Evolutionary conservation across 2,888 invertebrate genomes (phyloP).

Genomic region (Scaptomyza polygonia): DNA sequence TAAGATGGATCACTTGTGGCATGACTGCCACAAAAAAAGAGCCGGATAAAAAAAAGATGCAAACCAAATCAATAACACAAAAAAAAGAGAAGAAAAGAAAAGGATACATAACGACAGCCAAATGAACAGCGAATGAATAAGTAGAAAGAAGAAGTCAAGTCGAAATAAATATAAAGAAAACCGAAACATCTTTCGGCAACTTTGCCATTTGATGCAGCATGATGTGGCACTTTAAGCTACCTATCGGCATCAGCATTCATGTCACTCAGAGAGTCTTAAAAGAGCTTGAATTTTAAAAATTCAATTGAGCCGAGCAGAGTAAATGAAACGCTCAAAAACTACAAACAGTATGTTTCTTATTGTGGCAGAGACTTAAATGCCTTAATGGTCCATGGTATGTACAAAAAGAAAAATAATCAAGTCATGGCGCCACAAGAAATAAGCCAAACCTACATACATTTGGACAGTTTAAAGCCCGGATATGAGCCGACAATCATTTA

Average conservation of each 20-base stretch:
- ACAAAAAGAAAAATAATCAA: slow-evolving; percentile 51
- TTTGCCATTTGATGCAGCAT: slow-evolving; percentile 67
- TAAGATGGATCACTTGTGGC: slow-evolving; percentile 83
- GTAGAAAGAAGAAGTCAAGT: slow-evolving; percentile 37
- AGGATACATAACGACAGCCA: slow-evolving; percentile 42
- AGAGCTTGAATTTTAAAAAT: slow-evolving; percentile 75
- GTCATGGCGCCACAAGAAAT: slow-evolving; percentile 75
- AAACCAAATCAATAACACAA: slow-evolving; percentile 40
- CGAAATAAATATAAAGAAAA: slow-evolving; percentile 28
- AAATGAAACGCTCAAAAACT: slow-evolving; percentile 66
- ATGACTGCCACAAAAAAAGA: slow-evolving; percentile 73
- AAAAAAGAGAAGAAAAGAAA: slow-evolving; percentile 5
- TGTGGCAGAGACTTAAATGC: slow-evolving; percentile 56
- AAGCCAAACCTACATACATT: not conserved
- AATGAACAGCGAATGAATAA: slow-evolving; percentile 17
- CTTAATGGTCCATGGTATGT: slow-evolving; percentile 67
- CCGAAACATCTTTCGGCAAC: slow-evolving; percentile 49
- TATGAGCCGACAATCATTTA: slow-evolving; percentile 72
- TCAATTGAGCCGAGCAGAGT: slow-evolving; percentile 65
- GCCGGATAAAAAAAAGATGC: slow-evolving; percentile 2
- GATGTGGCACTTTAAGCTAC: slow-evolving; percentile 71
- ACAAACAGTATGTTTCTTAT: slow-evolving; percentile 18
- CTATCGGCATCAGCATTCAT: slow-evolving; percentile 62
- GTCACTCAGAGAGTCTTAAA: slow-evolving; percentile 72
- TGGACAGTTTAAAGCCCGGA: slow-evolving; percentile 54